These are phyloP conservation scores for Nymphicus hollandicus DNA, from an alignment of 2,113 vertebrate genomes.

Conservation along the genomic window DNA sequence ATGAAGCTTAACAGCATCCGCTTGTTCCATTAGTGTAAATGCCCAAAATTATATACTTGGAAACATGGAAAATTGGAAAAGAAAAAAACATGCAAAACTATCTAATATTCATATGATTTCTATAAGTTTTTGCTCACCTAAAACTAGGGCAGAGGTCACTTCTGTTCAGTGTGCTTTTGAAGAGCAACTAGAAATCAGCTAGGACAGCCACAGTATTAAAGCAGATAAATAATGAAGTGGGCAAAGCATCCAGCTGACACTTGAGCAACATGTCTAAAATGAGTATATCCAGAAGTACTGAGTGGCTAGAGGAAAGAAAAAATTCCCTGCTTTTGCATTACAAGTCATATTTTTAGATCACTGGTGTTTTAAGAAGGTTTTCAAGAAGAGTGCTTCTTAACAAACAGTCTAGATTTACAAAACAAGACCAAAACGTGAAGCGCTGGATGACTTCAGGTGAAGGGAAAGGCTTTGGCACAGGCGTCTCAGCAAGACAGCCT, in stretches of 20 bases:
- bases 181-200: not conserved
- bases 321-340: not conserved
- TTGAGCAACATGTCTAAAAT: not conserved
- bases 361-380: not conserved
- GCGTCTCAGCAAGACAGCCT: not conserved
- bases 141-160: not conserved
- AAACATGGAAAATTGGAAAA: not conserved
- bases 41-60: not conserved
- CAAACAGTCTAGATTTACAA: not conserved
- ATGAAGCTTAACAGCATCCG: not conserved
- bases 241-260: not conserved
- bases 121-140: not conserved
- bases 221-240: not conserved
- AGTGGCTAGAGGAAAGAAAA: not conserved
- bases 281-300: not conserved
- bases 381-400: not conserved
- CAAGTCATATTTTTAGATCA: not conserved
- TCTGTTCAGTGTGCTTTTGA: not conserved
- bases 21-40: not conserved
- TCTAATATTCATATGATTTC: not conserved
- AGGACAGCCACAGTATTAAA: not conserved
- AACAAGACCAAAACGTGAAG: not conserved
- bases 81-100: not conserved
- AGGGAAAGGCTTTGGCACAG: not conserved
- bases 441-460: not conserved